phyloP scores from a whole-genome alignment of 2,113 vertebrate genomes.

The Alethe castanea region DNA sequence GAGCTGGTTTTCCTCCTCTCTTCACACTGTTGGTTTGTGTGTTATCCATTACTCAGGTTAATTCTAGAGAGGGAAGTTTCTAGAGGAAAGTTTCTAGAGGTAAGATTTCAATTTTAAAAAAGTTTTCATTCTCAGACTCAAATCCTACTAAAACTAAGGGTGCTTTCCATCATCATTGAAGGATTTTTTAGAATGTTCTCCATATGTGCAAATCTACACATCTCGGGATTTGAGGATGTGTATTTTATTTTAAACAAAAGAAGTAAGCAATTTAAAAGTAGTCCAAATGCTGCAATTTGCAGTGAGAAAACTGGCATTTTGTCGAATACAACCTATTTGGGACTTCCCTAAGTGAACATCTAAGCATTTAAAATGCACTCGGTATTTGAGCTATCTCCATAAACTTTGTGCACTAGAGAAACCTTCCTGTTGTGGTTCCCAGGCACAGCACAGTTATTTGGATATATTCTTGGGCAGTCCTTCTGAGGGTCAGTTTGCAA shows the following conservation, averaged over 20 bases:
- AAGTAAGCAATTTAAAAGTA: background rate
- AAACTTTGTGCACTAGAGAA: background rate
- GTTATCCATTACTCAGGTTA: background rate
- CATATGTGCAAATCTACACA: rapidly evolving
- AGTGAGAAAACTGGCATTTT: background rate
- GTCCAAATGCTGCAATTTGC: background rate
- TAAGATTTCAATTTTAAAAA: background rate
- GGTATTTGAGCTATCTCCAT: background rate
- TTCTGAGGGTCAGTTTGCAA: background rate
- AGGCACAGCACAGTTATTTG: background rate
- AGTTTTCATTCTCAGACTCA: background rate
- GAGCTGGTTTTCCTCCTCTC: background rate
- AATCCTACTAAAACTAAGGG: background rate
- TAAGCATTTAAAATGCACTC: background rate
- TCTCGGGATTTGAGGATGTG: background rate
- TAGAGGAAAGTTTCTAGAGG: background rate
- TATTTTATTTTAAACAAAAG: background rate
- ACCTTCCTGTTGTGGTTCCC: background rate
- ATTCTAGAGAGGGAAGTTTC: background rate
- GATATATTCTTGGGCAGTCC: background rate
- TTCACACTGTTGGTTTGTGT: background rate
- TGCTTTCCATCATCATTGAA: background rate
- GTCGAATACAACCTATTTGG: background rate
- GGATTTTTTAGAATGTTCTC: background rate
- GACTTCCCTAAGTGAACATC: background rate